Evolutionary conservation across 2,888 invertebrate species (phyloP).

Genomic region (Metalampra italica): DNA sequence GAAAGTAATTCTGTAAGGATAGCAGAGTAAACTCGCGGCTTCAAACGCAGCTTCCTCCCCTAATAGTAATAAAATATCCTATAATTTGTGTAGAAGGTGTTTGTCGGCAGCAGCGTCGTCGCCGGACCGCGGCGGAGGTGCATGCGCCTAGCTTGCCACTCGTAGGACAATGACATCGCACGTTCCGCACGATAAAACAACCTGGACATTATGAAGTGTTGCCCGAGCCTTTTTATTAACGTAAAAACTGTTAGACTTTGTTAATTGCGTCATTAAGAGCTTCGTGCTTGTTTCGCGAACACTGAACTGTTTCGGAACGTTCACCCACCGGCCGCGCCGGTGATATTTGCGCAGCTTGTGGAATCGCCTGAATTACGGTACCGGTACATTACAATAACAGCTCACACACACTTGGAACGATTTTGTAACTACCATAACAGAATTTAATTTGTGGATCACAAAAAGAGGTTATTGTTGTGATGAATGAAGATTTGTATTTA

Average conservation of each 20-base stretch:
- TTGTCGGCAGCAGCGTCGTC: conserved; percentile 11
- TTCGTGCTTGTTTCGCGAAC: conserved; percentile 45
- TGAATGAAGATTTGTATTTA: conserved; percentile 30
- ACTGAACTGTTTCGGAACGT: conserved; percentile 34
- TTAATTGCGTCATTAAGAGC: conserved; percentile 54
- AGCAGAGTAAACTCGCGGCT: no score
- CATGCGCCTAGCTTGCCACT: conserved; percentile 45
- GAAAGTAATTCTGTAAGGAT: neutral
- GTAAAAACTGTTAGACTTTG: conserved; percentile 48
- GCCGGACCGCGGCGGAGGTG: conserved; percentile 15
- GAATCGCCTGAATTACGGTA: conserved; percentile 17
- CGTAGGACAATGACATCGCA: conserved; percentile 74
- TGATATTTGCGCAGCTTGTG: conserved; percentile 19
- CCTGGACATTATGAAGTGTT: conserved; percentile 64
- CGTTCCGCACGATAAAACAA: conserved; percentile 75
- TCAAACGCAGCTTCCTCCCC: neutral
- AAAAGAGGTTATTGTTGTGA: conserved; percentile 37
- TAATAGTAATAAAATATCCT: neutral
- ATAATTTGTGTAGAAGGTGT: neutral
- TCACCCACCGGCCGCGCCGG: conserved; percentile 2
- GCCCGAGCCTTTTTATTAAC: conserved; percentile 47
- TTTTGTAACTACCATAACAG: conserved; percentile 18
- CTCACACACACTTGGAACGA: conserved; percentile 3
- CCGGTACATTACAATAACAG: conserved; percentile 11
- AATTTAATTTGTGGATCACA: conserved; percentile 43